Evolutionary conservation across 1,140 invertebrate genomes (phyloP).

Genomic region (Heliconius eleuchia): DNA sequence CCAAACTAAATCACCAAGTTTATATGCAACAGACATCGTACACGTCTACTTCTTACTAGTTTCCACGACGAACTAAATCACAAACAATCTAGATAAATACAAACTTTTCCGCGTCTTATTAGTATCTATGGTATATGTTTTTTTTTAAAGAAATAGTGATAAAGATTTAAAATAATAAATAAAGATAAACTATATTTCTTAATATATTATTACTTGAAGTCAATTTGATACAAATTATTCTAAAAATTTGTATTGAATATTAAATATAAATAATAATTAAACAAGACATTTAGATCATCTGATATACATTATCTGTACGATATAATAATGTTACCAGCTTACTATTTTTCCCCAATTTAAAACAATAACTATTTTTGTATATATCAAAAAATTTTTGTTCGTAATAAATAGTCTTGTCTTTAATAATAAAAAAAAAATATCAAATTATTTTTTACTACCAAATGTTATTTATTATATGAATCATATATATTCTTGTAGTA

Average conservation of each 20-base stretch:
- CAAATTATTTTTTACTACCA: no score
- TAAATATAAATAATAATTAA: no score
- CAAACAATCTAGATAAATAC: slow-evolving; percentile 52
- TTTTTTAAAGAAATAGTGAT: neutral
- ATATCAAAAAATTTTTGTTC: no score
- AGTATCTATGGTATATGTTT: slow-evolving; percentile 45
- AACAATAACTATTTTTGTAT: no score
- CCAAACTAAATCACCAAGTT: slow-evolving; percentile 80
- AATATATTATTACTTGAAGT: no score
- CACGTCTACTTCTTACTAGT: slow-evolving; percentile 49
- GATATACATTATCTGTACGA: neutral
- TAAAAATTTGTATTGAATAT: no score
- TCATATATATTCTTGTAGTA: no score
- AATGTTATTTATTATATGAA: no score
- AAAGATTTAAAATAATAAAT: neutral
- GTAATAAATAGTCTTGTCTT: no score
- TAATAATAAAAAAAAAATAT: no score
- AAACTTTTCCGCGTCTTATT: slow-evolving; percentile 54
- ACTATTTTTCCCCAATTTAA: neutral
- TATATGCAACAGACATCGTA: slow-evolving; percentile 69
- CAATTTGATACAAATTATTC: no score
- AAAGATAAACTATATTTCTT: no score
- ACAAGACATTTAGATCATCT: neutral
- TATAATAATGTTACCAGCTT: neutral
- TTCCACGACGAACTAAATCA: slow-evolving; percentile 76